Base-by-base conservation (phyloP, 2,888 invertebrate species). In the Laothoe populi region DNA sequence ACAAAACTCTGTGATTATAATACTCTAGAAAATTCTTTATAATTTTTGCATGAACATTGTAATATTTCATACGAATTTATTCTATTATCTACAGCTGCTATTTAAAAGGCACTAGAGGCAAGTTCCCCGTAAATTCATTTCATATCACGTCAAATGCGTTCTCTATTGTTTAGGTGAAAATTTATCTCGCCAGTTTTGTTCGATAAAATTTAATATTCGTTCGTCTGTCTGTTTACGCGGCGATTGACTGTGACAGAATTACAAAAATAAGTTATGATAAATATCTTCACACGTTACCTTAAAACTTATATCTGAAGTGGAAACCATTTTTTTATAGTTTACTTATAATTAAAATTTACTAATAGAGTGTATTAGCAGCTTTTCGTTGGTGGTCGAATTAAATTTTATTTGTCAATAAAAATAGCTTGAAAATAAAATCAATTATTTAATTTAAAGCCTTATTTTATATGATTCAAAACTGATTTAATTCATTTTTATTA, bases 191-290 rank as follows among this genome's bases (percentile, higher is more conserved):
- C 62, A 59, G 63, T 66, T 71, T 68, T 64, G 66, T 78, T 75
- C 68, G 69, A 78, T 77, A 72, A 74, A 74, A 71, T 78, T 70
- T 77, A 66, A 74, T 67, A 70, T 73, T 73, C 68, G 67, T 68
- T 70, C 67, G 61, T 66, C 46, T n/a, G 19, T 26, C 31, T 26
- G n/a, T 13, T 44, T 44, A 19, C 44, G n/a, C 19, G 26, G n/a
- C 13, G 60, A 48, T 42, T 49, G 49, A 53, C 31, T 38, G 11
- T 8, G 11, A 13, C 40, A 26, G 5, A 16, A 19, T 16, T 5
- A n/a, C 2, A n/a, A 13, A 11, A 40, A 13, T 13, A 13, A 40
- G 1, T 11, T 13, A 40, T 40, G 1, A 40, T 40, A 1, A 4
- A 40, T 13, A 26, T 26, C 5, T 26, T 26, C 2, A 2, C 2